Base-by-base conservation (phyloP, 2,113 vertebrate species). In the Scomber scombrus region DNA sequence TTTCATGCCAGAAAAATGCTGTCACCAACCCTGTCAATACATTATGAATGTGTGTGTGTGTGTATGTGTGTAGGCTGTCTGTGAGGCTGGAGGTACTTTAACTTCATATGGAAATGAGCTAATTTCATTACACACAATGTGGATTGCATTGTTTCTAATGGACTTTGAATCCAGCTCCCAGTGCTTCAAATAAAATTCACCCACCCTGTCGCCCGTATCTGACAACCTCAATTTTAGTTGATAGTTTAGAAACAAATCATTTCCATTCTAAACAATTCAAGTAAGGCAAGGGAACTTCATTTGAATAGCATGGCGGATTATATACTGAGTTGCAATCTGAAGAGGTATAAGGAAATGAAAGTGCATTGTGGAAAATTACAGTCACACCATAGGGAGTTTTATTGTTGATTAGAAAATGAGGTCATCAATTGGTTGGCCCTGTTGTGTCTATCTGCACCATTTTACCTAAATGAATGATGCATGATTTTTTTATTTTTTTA, bases 61-160 rank as follows among this genome's bases (percentile, higher is more conserved):
- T 55, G 7, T 26, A 3, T 26, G 23, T 62, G 52, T 83, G 60
- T 5, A 0, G 6, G 40, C 55, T 80, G 55, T 72, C 69, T 63
- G 23, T 57, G 7, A 50, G 23, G 50, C 57, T 18, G 40, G 1
- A 26, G 16, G 62, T 75, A 18, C 23, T 79, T 64, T n/a, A 66
- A 23, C 18, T 18, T 54, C 26, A 57, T 72, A 75, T 86, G 9
- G 54, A 84, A 81, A 84, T 78, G 0, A 68, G 75, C 40, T 64
- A 18, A 62, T 82, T 79, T 45, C 46, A 74, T 82, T 56, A 52
- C 40, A 71, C 40, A 26, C 60, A 56, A 12, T 68, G 51, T 75
- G 67, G 51, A 89, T 31, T 9, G 45, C 69, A 29, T 55, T 71
- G 70, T 76, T 84, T 81, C 56, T 79, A 80, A 85, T 82, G 69